A percentile compares a stretch with the other conserved stretches of the same genome.
Evolutionary conservation across 2,888 invertebrate genomes (phyloP).

Genomic region (Parasteatoda lunata): DNA sequence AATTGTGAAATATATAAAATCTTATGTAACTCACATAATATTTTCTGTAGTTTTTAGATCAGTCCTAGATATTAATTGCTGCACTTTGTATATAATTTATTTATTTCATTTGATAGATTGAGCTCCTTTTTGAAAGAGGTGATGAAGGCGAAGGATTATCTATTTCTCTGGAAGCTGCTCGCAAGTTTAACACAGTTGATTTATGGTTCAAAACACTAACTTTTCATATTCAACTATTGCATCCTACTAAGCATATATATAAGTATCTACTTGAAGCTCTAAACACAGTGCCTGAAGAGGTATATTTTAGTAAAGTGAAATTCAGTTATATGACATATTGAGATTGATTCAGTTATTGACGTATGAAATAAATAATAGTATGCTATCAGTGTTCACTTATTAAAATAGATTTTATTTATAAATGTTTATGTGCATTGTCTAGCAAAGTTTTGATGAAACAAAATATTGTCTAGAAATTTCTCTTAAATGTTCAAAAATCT

Average conservation of each 20-base stretch:
- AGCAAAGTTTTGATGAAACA: no score
- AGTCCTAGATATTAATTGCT: not conserved
- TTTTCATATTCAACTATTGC: constrained; percentile 36
- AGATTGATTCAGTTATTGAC: no score
- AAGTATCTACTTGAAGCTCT: constrained; percentile 31
- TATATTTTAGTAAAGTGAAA: not conserved
- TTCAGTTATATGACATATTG: no score
- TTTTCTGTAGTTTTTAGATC: no score
- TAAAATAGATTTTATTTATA: no score
- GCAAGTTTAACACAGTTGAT: constrained; percentile 27
- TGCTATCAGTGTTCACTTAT: no score
- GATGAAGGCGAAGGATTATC: constrained; percentile 23
- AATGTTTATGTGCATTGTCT: no score
- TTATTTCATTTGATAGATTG: constrained; percentile 13
- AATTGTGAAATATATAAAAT: no score
- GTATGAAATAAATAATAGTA: no score
- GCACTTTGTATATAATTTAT: not conserved
- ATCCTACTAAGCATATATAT: constrained; percentile 11
- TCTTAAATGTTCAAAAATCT: no score
- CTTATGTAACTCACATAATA: no score
- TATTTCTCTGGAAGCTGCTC: constrained; percentile 28
- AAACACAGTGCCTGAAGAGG: constrained; percentile 30
- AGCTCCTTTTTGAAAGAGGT: constrained; percentile 37
- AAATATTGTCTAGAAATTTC: no score
- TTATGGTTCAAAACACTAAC: constrained; percentile 46